These are phyloP conservation scores for Apodemus agrarius DNA, from an alignment of 2,797 vertebrate species.

Conservation along the genomic window DNA sequence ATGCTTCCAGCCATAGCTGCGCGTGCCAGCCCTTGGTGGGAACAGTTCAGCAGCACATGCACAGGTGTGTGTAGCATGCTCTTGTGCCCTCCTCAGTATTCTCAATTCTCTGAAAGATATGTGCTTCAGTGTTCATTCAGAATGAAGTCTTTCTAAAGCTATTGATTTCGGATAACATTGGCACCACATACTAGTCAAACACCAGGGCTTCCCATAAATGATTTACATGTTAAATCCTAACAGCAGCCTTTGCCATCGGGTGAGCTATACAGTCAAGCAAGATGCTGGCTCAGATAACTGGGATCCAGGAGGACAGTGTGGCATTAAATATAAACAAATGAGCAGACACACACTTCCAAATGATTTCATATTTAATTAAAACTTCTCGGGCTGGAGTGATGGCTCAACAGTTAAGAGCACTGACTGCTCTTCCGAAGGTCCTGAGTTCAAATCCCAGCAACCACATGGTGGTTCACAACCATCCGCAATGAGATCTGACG, in stretches of 20 bases:
- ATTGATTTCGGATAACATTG: neutral
- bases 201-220: neutral
- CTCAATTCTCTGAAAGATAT: neutral
- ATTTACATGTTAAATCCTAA: neutral
- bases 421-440: too few relatives aligned
- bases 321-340: neutral
- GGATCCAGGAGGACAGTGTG: too few relatives aligned
- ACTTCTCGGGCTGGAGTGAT: too few relatives aligned
- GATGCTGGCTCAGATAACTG: neutral
- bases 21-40: conserved; percentile 42
- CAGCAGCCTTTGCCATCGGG: neutral
- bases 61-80: conserved; percentile 40
- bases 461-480: too few relatives aligned
- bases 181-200: neutral
- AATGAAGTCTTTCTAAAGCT: neutral
- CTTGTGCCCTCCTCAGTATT: neutral
- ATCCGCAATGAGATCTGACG: too few relatives aligned
- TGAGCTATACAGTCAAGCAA: neutral
- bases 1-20: conserved; percentile 64
- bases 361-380: neutral
- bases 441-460: too few relatives aligned
- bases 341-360: neutral
- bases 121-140: neutral
- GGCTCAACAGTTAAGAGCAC: too few relatives aligned
- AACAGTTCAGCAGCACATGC: neutral